A percentile compares a stretch with the other conserved stretches of the same genome.
These are phyloP conservation scores for Barnardius zonarius DNA, from an alignment of 2,113 vertebrate species.

Conservation along the genomic window DNA sequence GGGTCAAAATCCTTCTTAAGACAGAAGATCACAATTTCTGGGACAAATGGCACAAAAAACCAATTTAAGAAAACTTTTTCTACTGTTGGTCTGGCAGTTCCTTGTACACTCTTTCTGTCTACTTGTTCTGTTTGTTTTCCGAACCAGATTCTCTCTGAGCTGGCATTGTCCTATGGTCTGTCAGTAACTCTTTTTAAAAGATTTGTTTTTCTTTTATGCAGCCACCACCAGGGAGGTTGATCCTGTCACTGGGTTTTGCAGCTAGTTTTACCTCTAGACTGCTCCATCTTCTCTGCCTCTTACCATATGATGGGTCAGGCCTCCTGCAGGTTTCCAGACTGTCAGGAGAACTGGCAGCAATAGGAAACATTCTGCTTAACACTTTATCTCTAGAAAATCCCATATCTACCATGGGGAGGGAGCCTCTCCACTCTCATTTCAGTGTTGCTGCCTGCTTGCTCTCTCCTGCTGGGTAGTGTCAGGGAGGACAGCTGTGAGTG, in stretches of 20 bases:
- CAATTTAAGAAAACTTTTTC: neutral
- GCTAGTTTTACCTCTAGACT: neutral
- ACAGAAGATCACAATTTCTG: neutral
- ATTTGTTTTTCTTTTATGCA: neutral
- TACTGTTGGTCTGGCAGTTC: neutral
- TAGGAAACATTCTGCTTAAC: neutral
- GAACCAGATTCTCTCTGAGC: neutral
- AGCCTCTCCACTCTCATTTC: neutral
- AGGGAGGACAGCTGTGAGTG: neutral
- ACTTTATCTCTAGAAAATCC: neutral
- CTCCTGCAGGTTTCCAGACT: neutral
- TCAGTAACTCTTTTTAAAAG: neutral
- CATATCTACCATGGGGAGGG: too few relatives aligned
- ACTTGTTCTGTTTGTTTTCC: neutral
- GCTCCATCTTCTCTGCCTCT: neutral
- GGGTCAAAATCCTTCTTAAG: neutral
- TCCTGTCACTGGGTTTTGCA: neutral
- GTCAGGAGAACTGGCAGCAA: neutral
- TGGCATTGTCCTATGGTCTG: neutral
- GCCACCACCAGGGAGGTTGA: neutral
- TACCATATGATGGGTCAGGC: neutral
- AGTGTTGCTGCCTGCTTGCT: neutral
- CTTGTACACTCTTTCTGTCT: neutral
- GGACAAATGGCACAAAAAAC: fast-evolving
- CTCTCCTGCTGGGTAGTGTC: neutral